Evolutionary conservation across 1,140 invertebrate species (phyloP), one percentile per base, ranked within the genome.

Genomic region (Pectinophora gossypiella): DNA sequence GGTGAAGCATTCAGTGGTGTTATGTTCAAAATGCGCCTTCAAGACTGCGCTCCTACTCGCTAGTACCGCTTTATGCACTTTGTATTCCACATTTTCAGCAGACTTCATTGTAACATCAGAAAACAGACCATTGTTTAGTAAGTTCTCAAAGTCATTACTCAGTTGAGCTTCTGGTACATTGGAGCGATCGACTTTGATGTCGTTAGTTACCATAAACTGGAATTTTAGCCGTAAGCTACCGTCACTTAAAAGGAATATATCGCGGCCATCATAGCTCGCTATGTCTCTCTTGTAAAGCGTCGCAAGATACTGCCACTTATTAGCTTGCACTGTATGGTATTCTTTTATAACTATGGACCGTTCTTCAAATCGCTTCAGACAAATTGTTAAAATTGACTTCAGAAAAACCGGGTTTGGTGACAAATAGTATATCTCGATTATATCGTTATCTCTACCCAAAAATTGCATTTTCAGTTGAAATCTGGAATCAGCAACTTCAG

Each of bases 11-110:
- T 94, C 93, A 54, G 89, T 89, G 84, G 93, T 93, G 61, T 93
- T 90, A 72, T 93, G 91, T 65, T 92, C 89, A 87, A 94, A 93
- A 89, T 94, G 93, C 15, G 92, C 92, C 64, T 90, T 89, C 64
- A 94, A 90, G 9, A 94, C 92, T 19, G 88, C 89, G 64, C 91
- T 93, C 46, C 92, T 64, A 49, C 73, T 82, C 1, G 84, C 79
- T 18, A 87, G 43, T 13, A 87, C 71, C 20, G 75, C 78, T 61
- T 85, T 87, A 47, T 87, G 84, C 0, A 83, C 77, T 66, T 83
- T 85, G 43, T 68, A 83, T 43, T 83, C 76, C 38, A 56, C 63
- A 0, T 71, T 72, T 49, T 87, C 84, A 13, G 58, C 65, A 47
- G 80, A 87, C 51, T 79, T 83, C 51, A 87, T 87, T 6, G 65